A percentile compares a stretch with the other conserved stretches of the same genome.
Evolutionary conservation across 64 coral and sea anemone genomes (phyloP).

Genomic region (Montipora foliosa): DNA sequence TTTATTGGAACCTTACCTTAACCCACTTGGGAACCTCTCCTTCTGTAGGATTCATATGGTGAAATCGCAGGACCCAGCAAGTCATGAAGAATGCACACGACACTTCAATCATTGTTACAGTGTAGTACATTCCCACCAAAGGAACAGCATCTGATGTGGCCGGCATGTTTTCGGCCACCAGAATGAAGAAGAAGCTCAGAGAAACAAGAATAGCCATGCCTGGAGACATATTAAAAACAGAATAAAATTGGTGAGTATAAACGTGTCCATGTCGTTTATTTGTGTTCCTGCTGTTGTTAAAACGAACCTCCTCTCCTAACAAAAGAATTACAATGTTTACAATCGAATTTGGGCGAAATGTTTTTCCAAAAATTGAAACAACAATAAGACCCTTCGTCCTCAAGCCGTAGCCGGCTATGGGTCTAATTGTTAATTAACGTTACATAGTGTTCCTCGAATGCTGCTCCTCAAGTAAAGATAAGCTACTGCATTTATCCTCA

Average conservation of each 20-base stretch:
- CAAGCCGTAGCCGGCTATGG: too few species aligned
- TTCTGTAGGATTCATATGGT: constrained; percentile 77
- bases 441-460: too few species aligned
- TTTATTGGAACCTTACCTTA: constrained; percentile 13
- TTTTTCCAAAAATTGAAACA: too few species aligned
- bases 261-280: too few species aligned
- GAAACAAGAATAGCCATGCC: constrained; percentile 88
- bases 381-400: too few species aligned
- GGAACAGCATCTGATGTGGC: constrained; percentile 81
- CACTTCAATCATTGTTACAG: constrained; percentile 80
- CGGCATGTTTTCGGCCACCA: constrained; percentile 91
- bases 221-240: not conserved
- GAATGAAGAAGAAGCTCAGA: constrained; percentile 88
- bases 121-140: constrained; percentile 78
- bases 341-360: too few species aligned
- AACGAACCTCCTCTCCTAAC: too few species aligned
- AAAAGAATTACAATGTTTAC: too few species aligned
- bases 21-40: constrained; percentile 83
- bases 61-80: constrained; percentile 81
- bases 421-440: too few species aligned
- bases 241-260: not conserved
- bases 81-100: constrained; percentile 88
- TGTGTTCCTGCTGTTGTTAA: too few species aligned
- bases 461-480: too few species aligned
- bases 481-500: too few species aligned